A percentile compares a stretch with the other conserved stretches of the same genome.
Conservation (phyloP, 2,888 invertebrate species). For the Piscicola geometra region DNA sequence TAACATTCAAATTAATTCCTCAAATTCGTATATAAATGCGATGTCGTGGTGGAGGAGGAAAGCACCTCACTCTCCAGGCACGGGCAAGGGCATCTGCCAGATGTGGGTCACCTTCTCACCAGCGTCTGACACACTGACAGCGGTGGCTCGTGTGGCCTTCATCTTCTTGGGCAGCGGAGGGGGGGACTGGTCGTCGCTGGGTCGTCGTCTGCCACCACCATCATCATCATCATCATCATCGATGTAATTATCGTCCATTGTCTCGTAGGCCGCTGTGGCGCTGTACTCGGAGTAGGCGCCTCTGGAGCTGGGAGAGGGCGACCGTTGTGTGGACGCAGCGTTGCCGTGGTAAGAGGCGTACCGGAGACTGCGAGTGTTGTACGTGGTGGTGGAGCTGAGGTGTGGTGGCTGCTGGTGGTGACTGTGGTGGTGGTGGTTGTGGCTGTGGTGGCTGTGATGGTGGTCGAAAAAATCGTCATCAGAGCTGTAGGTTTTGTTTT, state of each 20-base stretch:
- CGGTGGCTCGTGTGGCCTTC: neutral
- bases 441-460: slow-evolving; percentile 29
- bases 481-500: slow-evolving; percentile 26
- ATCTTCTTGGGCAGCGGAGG: slow-evolving; percentile 26
- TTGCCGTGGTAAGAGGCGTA: slow-evolving; percentile 28
- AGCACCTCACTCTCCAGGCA: slow-evolving; percentile 36
- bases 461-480: slow-evolving; percentile 22
- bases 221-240: neutral
- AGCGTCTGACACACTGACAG: neutral
- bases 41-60: no score
- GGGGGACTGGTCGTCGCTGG: slow-evolving; percentile 7
- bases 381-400: slow-evolving; percentile 14
- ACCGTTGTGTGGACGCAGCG: slow-evolving; percentile 10
- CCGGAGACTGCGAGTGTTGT: slow-evolving; percentile 19
- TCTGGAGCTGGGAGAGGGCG: slow-evolving; percentile 24
- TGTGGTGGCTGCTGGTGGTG: neutral
- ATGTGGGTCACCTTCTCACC: slow-evolving; percentile 36
- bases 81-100: slow-evolving; percentile 39
- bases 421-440: slow-evolving; percentile 31
- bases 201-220: no score
- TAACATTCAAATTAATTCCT: no score
- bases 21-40: no score
- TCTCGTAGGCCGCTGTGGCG: slow-evolving; percentile 35
- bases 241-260: slow-evolving; percentile 33
- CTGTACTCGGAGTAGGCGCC: slow-evolving; percentile 34